A percentile compares a stretch with the other conserved stretches of the same genome.
Evolutionary conservation across 2,113 vertebrate species (phyloP).

Genomic region (Lagopus leucura): DNA sequence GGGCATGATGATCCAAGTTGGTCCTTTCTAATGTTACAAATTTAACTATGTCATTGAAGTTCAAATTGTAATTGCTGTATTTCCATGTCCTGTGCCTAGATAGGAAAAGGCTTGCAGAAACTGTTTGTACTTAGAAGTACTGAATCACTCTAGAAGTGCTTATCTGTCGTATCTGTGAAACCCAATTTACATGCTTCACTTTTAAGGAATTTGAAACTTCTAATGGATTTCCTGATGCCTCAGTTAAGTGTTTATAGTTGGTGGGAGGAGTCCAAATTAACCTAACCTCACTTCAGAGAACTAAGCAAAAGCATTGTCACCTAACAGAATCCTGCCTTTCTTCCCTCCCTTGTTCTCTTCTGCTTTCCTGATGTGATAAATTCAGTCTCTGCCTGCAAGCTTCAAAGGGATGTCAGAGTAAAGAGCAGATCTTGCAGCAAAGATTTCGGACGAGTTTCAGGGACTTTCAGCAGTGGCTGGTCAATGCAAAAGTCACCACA

Average conservation of each 20-base stretch:
- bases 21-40: neutral
- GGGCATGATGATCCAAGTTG: neutral
- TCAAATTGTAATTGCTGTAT: neutral
- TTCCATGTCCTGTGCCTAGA: accelerated
- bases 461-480: constrained; percentile 96
- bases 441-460: constrained; percentile 88
- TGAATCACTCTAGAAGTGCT: neutral
- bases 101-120: neutral
- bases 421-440: constrained; percentile 94
- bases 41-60: neutral
- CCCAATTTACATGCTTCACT: neutral
- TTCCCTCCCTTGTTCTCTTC: neutral
- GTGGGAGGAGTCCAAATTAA: constrained; percentile 31
- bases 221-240: constrained; percentile 29
- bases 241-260: constrained; percentile 8
- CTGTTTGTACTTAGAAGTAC: neutral
- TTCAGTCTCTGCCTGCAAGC: constrained; percentile 92
- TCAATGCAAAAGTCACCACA: constrained; percentile 92
- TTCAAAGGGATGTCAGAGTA: constrained; percentile 93
- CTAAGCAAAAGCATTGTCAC: constrained; percentile 10
- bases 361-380: constrained; percentile 18
- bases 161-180: neutral
- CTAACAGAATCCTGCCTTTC: constrained; percentile 30
- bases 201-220: constrained; percentile 8
- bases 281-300: neutral